phyloP scores from a whole-genome alignment of 2,888 invertebrate genomes.

The Cremastinae sp. region DNA sequence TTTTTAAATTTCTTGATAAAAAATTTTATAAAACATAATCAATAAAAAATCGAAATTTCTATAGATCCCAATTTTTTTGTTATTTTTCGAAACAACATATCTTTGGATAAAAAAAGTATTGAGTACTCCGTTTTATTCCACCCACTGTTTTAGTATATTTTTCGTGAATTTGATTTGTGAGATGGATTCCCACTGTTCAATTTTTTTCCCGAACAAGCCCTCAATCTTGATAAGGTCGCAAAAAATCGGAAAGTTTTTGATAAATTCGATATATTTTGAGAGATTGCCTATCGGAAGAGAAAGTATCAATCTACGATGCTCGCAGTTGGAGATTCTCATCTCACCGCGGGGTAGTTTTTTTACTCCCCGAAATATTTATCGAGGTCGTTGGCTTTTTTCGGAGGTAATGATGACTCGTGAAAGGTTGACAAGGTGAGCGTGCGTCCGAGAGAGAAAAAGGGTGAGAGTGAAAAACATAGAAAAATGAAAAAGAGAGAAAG shows the following conservation, averaged over 20 bases:
- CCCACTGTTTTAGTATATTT: too few relatives aligned
- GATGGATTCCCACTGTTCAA: background rate
- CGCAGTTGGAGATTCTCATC: slow-evolving; percentile 22
- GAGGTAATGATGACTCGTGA: slow-evolving; percentile 10
- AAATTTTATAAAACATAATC: too few relatives aligned
- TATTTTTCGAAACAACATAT: too few relatives aligned
- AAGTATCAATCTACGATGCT: slow-evolving; percentile 14
- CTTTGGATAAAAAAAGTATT: too few relatives aligned
- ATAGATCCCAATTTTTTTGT: too few relatives aligned
- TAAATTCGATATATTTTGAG: slow-evolving; percentile 6
- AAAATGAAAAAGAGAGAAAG: slow-evolving; percentile 38
- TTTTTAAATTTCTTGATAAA: too few relatives aligned
- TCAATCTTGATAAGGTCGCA: background rate
- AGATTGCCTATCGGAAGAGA: background rate
- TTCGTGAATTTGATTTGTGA: background rate
- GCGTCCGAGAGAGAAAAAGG: slow-evolving; percentile 46
- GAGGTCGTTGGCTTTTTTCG: background rate
- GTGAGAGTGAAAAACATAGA: slow-evolving; percentile 47
- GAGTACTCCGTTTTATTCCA: too few relatives aligned
- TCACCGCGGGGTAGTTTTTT: slow-evolving; percentile 18
- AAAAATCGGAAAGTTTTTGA: background rate
- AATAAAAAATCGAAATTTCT: too few relatives aligned
- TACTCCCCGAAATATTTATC: background rate
- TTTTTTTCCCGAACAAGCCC: background rate
- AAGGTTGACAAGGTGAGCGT: slow-evolving; percentile 10